Evolutionary conservation across 2,888 invertebrate genomes (phyloP).

Genomic region (Caenorhabditis angaria): DNA sequence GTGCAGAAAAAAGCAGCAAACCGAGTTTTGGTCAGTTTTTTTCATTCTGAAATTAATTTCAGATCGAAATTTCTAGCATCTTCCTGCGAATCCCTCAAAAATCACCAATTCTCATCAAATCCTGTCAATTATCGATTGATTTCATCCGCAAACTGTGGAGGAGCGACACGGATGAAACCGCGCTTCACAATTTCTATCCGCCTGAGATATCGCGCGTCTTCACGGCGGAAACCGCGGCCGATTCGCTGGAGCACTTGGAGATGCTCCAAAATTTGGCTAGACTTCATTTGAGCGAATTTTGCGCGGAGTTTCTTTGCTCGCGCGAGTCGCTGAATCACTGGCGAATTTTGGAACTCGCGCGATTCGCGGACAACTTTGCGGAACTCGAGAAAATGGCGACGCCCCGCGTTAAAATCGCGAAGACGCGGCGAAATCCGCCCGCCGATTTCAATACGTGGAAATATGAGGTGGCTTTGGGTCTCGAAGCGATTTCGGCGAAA

Average conservation of each 20-base stretch:
- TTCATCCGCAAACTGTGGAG: conserved; percentile 12
- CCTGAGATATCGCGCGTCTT: neutral
- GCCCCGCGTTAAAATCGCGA: neutral
- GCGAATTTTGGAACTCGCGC: conserved; percentile 9
- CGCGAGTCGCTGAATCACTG: neutral
- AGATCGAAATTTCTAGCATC: conserved; percentile 14
- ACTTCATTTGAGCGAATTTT: conserved; percentile 27
- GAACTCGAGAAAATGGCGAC: conserved; percentile 14
- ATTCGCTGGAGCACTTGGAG: neutral
- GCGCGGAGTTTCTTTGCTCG: neutral
- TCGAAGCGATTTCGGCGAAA: neutral
- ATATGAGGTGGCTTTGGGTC: neutral
- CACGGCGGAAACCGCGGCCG: neutral
- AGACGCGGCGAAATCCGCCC: conserved; percentile 11
- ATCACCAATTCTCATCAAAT: conserved; percentile 15
- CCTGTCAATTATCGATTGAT: conserved; percentile 19
- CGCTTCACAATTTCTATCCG: neutral
- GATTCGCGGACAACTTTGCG: conserved; percentile 5
- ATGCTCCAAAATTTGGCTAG: neutral
- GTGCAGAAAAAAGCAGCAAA: conserved; percentile 14
- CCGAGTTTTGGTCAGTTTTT: conserved; percentile 33
- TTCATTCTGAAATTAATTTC: too few species aligned
- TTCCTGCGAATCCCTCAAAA: conserved; percentile 9
- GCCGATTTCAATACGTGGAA: neutral
- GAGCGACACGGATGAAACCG: neutral